These are phyloP conservation scores for Criorhina ranunculi DNA, from an alignment of 2,888 invertebrate genomes.

Conservation along the genomic window DNA sequence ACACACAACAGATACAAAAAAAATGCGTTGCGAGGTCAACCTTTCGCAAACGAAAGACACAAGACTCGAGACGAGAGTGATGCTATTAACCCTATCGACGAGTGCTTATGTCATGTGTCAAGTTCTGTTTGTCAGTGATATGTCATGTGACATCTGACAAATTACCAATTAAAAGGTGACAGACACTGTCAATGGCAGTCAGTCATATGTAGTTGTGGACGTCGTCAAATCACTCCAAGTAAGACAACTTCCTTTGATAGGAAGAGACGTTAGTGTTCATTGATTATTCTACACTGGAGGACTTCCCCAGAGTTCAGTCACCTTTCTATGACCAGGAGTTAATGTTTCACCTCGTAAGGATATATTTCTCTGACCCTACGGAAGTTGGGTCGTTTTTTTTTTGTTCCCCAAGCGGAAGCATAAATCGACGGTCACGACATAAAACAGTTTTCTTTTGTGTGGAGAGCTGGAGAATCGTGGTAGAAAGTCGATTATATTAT, in stretches of 20 bases:
- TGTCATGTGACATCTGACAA: conserved; percentile 70
- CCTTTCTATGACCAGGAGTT: conserved; percentile 26
- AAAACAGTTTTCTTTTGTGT: conserved; percentile 36
- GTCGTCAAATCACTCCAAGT: conserved; percentile 15
- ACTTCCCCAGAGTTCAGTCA: conserved; percentile 53
- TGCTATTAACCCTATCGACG: conserved; percentile 65
- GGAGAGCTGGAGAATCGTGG: conserved; percentile 38
- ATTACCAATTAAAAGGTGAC: conserved; percentile 70
- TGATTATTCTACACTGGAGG: conserved; percentile 40
- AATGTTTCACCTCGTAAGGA: conserved; percentile 1
- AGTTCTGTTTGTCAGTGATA: conserved; percentile 55
- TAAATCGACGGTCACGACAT: conserved; percentile 72
- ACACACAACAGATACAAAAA: conserved; percentile 20
- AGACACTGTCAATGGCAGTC: conserved; percentile 52
- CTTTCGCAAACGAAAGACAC: conserved; percentile 34
- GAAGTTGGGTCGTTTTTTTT: conserved; percentile 55
- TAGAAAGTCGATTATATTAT: conserved; percentile 39
- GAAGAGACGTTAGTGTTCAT: conserved; percentile 10
- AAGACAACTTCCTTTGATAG: conserved; percentile 53
- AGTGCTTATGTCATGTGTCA: conserved; percentile 71
- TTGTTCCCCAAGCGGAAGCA: conserved; percentile 62
- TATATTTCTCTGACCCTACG: conserved; percentile 58
- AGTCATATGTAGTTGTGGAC: conserved; percentile 16
- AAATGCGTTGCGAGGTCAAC: conserved; percentile 68
- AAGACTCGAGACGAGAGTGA: too few relatives aligned